A percentile compares a stretch with the other conserved stretches of the same genome.
phyloP scores from a whole-genome alignment of 1,140 invertebrate species.

The Micrasema longulum region DNA sequence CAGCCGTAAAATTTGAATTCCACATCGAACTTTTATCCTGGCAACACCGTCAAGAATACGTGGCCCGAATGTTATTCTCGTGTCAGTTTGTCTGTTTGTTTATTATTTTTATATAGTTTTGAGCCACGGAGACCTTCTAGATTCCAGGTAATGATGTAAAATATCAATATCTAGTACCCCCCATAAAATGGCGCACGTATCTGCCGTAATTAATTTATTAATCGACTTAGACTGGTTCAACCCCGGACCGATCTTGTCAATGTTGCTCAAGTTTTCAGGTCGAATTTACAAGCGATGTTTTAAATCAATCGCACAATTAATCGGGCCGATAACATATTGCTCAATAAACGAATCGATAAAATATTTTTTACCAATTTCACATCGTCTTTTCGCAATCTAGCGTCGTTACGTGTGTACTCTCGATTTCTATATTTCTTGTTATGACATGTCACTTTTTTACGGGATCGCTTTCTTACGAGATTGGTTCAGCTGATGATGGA shows the following conservation, averaged over 20 bases:
- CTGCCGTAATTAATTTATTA: constrained; percentile 12
- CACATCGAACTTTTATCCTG: constrained; percentile 62
- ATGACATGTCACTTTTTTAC: constrained; percentile 19
- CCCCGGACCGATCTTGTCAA: constrained; percentile 1
- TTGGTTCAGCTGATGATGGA: too few species aligned
- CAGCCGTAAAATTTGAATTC: constrained; percentile 58
- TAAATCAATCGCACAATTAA: too few species aligned
- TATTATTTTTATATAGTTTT: constrained; percentile 60
- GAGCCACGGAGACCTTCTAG: constrained; percentile 59
- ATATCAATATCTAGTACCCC: background rate
- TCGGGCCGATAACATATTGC: too few species aligned
- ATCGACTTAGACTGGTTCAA: constrained; percentile 16
- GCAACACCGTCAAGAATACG: constrained; percentile 66
- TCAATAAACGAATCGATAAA: too few species aligned
- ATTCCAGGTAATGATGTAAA: constrained; percentile 49
- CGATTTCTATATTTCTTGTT: constrained; percentile 11
- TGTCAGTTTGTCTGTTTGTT: constrained; percentile 66
- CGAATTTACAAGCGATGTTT: too few species aligned
- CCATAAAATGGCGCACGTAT: background rate
- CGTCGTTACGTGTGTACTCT: constrained; percentile 5
- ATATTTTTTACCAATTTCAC: too few species aligned
- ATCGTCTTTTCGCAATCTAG: too few species aligned
- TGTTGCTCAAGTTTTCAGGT: too few species aligned
- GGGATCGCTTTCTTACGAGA: constrained; percentile 17
- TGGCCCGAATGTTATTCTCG: constrained; percentile 60